A percentile compares a stretch with the other conserved stretches of the same genome.
These are phyloP conservation scores for Phengaris arion DNA, from an alignment of 2,888 invertebrate genomes.

Conservation along the genomic window DNA sequence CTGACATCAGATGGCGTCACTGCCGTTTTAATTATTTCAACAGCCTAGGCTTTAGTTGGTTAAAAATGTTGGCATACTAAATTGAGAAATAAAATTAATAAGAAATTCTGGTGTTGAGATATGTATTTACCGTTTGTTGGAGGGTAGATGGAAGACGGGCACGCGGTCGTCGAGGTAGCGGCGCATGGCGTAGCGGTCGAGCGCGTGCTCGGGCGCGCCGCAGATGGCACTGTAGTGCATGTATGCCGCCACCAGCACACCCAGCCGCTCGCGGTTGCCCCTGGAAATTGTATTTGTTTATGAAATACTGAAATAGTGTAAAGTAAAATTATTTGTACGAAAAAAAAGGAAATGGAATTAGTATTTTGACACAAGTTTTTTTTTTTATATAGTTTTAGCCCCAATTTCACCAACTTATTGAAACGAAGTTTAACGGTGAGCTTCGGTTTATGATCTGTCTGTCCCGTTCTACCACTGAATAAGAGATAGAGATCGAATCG, in stretches of 20 bases:
- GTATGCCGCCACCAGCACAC: slow-evolving; percentile 93
- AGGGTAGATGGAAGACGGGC: slow-evolving; percentile 68
- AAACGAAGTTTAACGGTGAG: too few relatives aligned
- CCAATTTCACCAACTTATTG: too few relatives aligned
- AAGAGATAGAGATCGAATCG: too few relatives aligned
- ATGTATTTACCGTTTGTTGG: slow-evolving; percentile 64
- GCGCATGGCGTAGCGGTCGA: slow-evolving; percentile 96
- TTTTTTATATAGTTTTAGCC: too few relatives aligned
- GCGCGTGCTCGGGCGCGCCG: slow-evolving; percentile 88
- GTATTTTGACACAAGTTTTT: too few relatives aligned
- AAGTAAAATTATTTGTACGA: too few relatives aligned
- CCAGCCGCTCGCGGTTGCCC: slow-evolving; percentile 91
- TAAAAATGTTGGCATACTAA: background rate
- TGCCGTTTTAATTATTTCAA: background rate
- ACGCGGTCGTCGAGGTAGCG: slow-evolving; percentile 87
- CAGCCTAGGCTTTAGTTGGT: background rate
- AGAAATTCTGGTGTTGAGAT: background rate
- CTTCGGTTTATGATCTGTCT: too few relatives aligned
- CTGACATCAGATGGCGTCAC: background rate
- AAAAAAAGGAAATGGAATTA: too few relatives aligned
- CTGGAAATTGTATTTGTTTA: slow-evolving; percentile 65
- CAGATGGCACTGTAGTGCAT: slow-evolving; percentile 97
- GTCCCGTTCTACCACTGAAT: too few relatives aligned
- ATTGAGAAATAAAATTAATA: background rate
- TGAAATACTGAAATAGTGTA: background rate